Evolutionary conservation across 2,797 vertebrate species (phyloP).

Genomic region (Austrolebias charrua): DNA sequence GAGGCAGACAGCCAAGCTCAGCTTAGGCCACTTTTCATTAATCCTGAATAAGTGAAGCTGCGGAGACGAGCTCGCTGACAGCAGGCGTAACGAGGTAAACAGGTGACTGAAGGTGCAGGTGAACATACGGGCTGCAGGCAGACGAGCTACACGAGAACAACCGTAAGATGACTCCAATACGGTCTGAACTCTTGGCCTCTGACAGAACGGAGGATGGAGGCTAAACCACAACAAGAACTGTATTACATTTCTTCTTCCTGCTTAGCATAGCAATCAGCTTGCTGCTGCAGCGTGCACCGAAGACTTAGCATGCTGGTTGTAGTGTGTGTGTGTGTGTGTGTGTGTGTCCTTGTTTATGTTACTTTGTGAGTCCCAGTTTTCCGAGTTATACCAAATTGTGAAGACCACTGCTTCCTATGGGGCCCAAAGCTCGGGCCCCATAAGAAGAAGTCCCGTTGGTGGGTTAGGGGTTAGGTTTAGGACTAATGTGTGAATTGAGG

Average conservation of each 20-base stretch:
- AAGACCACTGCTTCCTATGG: too few relatives aligned
- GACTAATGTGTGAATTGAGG: too few relatives aligned
- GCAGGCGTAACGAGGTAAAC: slow-evolving; percentile 54
- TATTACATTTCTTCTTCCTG: slow-evolving; percentile 25
- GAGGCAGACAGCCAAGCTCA: slow-evolving; percentile 22
- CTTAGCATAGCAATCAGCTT: slow-evolving; percentile 32
- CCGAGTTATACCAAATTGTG: too few relatives aligned
- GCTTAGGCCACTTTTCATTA: slow-evolving; percentile 67
- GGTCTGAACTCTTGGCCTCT: slow-evolving; percentile 54
- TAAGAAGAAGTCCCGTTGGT: too few relatives aligned
- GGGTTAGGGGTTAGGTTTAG: too few relatives aligned
- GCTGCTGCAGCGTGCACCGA: slow-evolving; percentile 26
- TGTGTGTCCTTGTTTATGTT: slow-evolving; percentile 4
- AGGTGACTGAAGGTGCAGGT: slow-evolving; percentile 42
- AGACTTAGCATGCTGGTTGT: slow-evolving; percentile 10
- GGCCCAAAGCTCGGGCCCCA: too few relatives aligned
- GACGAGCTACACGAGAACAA: slow-evolving; percentile 41
- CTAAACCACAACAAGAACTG: slow-evolving; percentile 15
- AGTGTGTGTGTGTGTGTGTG: neutral
- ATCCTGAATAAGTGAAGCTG: slow-evolving; percentile 71
- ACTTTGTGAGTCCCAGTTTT: too few relatives aligned
- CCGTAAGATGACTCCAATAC: slow-evolving; percentile 57
- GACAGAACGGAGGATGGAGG: slow-evolving; percentile 44
- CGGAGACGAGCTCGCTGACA: slow-evolving; percentile 41
- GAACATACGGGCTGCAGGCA: slow-evolving; percentile 47